These are phyloP conservation scores for Cancer borealis DNA, from an alignment of 2,888 invertebrate genomes.

Conservation along the genomic window DNA sequence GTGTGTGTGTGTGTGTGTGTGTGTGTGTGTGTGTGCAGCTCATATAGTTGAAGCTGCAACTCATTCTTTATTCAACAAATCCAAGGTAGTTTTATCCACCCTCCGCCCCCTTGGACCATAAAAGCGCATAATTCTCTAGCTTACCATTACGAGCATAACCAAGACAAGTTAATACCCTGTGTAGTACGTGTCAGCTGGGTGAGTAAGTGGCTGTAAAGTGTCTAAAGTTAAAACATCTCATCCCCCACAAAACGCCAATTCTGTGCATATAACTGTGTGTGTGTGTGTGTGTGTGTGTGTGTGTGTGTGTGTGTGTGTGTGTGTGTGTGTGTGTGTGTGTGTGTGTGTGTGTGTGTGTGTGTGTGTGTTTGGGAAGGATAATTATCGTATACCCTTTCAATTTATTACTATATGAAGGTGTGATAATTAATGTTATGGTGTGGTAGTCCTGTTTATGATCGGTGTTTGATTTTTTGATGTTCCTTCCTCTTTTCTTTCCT, in stretches of 20 bases:
- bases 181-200: not conserved
- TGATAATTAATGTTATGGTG: not conserved
- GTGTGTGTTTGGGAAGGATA: not conserved
- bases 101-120: not conserved
- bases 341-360: constrained; percentile 49
- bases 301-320: constrained; percentile 42
- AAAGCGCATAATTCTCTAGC: not conserved
- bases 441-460: not conserved
- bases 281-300: constrained; percentile 31
- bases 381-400: not conserved
- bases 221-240: not conserved
- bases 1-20: not conserved
- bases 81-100: not conserved
- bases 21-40: not conserved
- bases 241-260: not conserved
- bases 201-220: not conserved
- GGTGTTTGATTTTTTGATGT: not conserved
- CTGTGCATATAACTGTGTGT: not conserved
- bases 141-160: not conserved
- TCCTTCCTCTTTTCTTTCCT: not conserved
- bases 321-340: constrained; percentile 49
- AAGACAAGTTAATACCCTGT: not conserved
- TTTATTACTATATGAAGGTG: not conserved
- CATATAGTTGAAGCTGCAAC: not conserved
- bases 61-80: not conserved